Percentiles rank a stretch among this genome's conserved stretches.
Conservation (phyloP, 2,797 vertebrate genomes). For the Aulostomus chinensis region DNA sequence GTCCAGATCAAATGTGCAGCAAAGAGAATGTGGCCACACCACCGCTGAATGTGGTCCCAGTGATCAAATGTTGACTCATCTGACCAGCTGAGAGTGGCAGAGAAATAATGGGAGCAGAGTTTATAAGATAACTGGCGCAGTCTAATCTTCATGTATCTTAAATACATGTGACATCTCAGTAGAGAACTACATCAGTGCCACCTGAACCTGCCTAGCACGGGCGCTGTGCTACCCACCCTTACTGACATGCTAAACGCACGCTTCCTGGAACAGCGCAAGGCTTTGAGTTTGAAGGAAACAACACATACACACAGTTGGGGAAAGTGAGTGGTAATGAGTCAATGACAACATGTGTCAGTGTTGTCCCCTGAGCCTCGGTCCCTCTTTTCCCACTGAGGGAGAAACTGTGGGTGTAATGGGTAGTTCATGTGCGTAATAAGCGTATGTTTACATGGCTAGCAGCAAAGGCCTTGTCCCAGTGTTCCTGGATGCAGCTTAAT, state of each 20-base stretch:
- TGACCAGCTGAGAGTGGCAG: too few species aligned
- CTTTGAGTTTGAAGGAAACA: constrained; percentile 41
- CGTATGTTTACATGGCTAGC: constrained; percentile 58
- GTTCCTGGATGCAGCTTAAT: constrained; percentile 57
- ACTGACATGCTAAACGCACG: constrained; percentile 23
- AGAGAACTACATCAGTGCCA: too few species aligned
- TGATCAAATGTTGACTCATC: too few species aligned
- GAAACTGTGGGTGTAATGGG: constrained; percentile 65
- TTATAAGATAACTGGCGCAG: too few species aligned
- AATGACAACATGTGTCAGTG: constrained; percentile 62
- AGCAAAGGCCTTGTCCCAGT: constrained; percentile 37
- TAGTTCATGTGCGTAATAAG: constrained; percentile 64
- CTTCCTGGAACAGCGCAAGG: constrained; percentile 38
- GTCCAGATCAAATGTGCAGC: too few species aligned
- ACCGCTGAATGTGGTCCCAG: too few species aligned
- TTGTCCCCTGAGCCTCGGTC: constrained; percentile 9
- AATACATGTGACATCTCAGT: too few species aligned
- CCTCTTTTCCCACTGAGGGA: constrained; percentile 43
- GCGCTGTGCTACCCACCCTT: too few species aligned
- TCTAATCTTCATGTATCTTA: too few species aligned
- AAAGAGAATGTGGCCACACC: too few species aligned
- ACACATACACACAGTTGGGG: constrained; percentile 20
- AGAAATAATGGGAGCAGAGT: too few species aligned
- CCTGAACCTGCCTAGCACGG: too few species aligned
- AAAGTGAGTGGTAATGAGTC: constrained; percentile 51